Evolutionary conservation across 2,113 vertebrate genomes (phyloP).

Genomic region (Clarias magur): DNA sequence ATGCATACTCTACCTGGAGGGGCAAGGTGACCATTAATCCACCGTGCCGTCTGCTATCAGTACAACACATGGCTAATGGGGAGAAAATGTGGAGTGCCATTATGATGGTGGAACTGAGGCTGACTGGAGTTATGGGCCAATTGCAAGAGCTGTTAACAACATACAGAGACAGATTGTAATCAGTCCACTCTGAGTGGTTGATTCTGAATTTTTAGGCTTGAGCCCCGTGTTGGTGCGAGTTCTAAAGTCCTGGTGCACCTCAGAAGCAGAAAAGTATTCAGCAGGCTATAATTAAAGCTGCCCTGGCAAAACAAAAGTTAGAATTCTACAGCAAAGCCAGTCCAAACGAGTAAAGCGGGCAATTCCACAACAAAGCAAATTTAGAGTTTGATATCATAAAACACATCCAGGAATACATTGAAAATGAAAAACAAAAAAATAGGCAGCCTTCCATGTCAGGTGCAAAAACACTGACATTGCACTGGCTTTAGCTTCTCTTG

Average conservation of each 20-base stretch:
- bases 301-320: too few relatives aligned
- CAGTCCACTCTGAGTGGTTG: too few relatives aligned
- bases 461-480: neutral
- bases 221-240: neutral
- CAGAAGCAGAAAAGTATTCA: neutral
- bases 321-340: too few relatives aligned
- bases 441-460: neutral
- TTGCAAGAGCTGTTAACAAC: neutral
- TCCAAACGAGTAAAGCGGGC: neutral
- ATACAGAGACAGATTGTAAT: neutral
- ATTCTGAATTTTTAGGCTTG: too few relatives aligned
- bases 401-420: neutral
- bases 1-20: too few relatives aligned
- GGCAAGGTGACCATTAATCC: too few relatives aligned
- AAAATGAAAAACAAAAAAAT: neutral
- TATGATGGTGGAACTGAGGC: neutral
- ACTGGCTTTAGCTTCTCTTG: neutral
- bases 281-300: neutral
- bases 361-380: neutral
- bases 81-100: neutral
- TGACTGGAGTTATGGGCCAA: neutral
- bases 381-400: neutral
- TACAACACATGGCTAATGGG: too few relatives aligned
- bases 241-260: neutral
- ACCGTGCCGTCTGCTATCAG: too few relatives aligned